phyloP scores from a whole-genome alignment of 2,888 invertebrate species.

The Trichopoda pennipes region DNA sequence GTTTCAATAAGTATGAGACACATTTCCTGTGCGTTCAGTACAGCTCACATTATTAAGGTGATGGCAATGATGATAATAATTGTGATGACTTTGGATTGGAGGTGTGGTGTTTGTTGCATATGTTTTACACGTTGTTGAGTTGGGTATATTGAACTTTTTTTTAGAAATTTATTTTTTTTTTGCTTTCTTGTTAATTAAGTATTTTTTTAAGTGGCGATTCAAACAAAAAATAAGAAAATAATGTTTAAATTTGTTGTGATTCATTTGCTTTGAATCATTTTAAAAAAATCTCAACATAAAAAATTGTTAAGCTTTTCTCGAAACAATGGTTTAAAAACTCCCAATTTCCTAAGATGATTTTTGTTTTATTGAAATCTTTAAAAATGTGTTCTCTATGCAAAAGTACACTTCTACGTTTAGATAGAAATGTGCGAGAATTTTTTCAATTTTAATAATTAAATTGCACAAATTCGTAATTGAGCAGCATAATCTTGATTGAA shows the following conservation, averaged over 20 bases:
- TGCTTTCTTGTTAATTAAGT: conserved; percentile 11
- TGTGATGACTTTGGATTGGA: conserved; percentile 47
- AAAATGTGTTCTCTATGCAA: no score
- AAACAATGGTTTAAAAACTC: no score
- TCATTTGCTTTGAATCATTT: conserved; percentile 14
- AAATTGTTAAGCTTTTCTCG: no score
- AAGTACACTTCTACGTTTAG: no score
- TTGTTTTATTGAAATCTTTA: no score
- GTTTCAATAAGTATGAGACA: conserved; percentile 49
- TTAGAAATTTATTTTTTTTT: not conserved
- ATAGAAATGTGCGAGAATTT: no score
- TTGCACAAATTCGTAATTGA: no score
- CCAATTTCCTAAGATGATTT: no score
- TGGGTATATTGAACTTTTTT: conserved; percentile 57
- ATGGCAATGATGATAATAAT: conserved; percentile 48
- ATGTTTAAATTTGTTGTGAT: conserved; percentile 42
- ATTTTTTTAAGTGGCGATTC: conserved; percentile 22
- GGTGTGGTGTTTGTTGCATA: conserved; percentile 51
- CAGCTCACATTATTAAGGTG: conserved; percentile 33
- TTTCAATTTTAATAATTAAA: no score
- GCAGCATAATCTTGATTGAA: no score
- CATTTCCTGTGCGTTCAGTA: conserved; percentile 46
- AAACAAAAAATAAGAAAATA: conserved; percentile 4
- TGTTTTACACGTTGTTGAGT: conserved; percentile 42
- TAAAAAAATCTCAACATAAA: no score